Conservation (phyloP, 2,888 invertebrate genomes). For the Pilophorus perplexus region DNA sequence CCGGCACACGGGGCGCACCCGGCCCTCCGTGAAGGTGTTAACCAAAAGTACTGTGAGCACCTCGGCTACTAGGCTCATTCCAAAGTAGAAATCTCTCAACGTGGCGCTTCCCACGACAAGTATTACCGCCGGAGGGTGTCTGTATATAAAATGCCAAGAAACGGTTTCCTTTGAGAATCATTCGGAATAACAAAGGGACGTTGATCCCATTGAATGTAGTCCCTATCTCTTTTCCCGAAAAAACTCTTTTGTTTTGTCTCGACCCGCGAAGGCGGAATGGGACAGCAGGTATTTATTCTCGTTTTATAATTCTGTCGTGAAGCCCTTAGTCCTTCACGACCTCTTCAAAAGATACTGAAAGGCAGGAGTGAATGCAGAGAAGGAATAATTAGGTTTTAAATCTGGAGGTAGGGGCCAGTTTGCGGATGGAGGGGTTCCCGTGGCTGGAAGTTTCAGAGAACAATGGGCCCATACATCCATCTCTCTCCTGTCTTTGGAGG, state of each 20-base stretch:
- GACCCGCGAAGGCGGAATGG: background rate
- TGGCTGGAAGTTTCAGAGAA: conserved; percentile 9
- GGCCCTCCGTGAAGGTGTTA: no score
- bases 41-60: no score
- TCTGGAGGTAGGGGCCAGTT: conserved; percentile 13
- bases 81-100: no score
- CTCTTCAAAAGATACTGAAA: conserved; percentile 2
- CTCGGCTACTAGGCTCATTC: no score
- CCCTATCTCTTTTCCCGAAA: no score
- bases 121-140: no score
- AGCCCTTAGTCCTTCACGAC: conserved; percentile 25
- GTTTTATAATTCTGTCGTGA: conserved; percentile 17
- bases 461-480: conserved; percentile 33
- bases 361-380: conserved; percentile 22
- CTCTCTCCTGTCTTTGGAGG: conserved; percentile 23
- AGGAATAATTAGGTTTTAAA: conserved; percentile 35
- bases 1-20: no score
- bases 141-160: background rate
- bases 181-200: background rate
- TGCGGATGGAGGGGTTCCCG: background rate
- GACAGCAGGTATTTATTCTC: conserved; percentile 2
- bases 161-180: background rate
- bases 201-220: background rate
- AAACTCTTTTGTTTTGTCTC: background rate
- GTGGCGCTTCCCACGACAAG: no score